Percentiles rank a stretch among this genome's conserved stretches.
These are phyloP conservation scores for Sinotaia quadrata DNA, from an alignment of 2,888 invertebrate species.

Conservation along the genomic window DNA sequence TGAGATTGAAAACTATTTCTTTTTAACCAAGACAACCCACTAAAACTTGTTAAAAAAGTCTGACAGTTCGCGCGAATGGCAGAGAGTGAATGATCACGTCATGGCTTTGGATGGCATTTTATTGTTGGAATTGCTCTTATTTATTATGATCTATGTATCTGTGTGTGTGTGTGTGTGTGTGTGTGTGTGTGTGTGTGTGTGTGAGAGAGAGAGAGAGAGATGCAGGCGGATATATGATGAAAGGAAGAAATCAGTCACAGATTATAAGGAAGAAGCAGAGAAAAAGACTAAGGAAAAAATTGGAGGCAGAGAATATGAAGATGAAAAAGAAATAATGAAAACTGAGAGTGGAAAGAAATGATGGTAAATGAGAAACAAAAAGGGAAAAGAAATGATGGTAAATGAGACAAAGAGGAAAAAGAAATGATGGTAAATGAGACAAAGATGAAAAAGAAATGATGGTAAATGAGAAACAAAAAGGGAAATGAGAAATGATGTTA, in stretches of 20 bases:
- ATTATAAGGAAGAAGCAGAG: constrained; percentile 9
- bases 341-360: too few species aligned
- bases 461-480: constrained; percentile 9
- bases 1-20: too few species aligned
- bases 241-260: background rate
- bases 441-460: constrained; percentile 8
- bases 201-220: constrained; percentile 2
- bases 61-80: too few species aligned
- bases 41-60: too few species aligned
- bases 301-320: background rate
- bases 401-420: background rate
- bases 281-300: constrained; percentile 6
- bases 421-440: constrained; percentile 1
- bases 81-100: too few species aligned
- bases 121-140: background rate
- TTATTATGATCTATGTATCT: background rate
- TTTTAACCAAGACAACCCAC: too few species aligned
- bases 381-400: background rate
- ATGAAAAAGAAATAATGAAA: too few species aligned
- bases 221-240: background rate
- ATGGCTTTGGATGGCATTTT: too few species aligned
- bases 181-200: constrained; percentile 1
- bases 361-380: background rate
- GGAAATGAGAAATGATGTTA: background rate
- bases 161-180: constrained; percentile 8